Conservation (phyloP, 2,888 invertebrate genomes). For the Oscheius sp. region DNA sequence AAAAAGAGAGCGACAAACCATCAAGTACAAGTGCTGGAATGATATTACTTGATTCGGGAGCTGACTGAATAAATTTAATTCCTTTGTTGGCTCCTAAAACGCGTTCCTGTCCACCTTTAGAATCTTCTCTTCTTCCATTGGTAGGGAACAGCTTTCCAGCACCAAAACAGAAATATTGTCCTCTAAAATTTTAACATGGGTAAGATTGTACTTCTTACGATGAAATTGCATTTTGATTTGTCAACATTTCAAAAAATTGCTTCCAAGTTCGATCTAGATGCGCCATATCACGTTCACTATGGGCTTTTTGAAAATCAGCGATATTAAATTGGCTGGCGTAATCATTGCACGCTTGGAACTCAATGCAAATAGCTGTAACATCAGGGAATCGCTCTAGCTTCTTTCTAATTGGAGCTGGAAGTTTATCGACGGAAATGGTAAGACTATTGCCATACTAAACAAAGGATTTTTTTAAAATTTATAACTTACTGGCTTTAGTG, state of each 20-base stretch:
- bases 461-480: not conserved
- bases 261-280: slow-evolving; percentile 23
- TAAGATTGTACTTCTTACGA: not conserved
- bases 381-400: slow-evolving; percentile 12
- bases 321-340: slow-evolving; percentile 13
- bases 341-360: slow-evolving; percentile 20
- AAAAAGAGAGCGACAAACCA: not conserved
- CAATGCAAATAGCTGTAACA: not conserved
- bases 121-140: not conserved
- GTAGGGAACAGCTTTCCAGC: slow-evolving; percentile 27
- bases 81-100: slow-evolving; percentile 20
- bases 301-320: slow-evolving; percentile 15
- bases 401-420: not conserved
- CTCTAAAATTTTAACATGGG: not conserved
- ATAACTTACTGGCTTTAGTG: slow-evolving; percentile 25
- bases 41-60: not conserved
- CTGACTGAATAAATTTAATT: slow-evolving; percentile 26
- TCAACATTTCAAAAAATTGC: slow-evolving; percentile 35
- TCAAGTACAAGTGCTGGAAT: slow-evolving; percentile 24
- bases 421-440: not conserved
- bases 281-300: slow-evolving; percentile 23
- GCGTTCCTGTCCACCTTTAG: slow-evolving; percentile 16
- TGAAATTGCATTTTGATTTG: slow-evolving; percentile 11
- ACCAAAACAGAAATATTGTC: slow-evolving; percentile 9
- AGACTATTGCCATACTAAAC: slow-evolving; percentile 10